Conservation (phyloP, 2,113 vertebrate genomes). For the Meriones unguiculatus region DNA sequence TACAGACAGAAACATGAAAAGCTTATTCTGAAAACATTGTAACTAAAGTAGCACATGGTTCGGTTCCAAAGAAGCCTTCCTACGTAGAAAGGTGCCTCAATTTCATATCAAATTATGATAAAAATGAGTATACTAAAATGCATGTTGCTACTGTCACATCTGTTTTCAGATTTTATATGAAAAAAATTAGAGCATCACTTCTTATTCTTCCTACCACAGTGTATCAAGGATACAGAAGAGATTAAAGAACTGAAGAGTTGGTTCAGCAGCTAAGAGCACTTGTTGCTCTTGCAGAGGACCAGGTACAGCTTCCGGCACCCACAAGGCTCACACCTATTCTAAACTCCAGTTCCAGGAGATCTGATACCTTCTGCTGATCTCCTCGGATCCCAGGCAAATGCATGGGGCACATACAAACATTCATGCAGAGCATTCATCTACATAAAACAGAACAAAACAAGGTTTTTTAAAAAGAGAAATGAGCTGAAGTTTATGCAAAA, state of each 20-base stretch:
- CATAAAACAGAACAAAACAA: neutral
- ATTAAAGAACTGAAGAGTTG: neutral
- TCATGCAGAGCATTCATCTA: neutral
- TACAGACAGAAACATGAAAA: neutral
- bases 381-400: neutral
- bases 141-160: slow-evolving; percentile 50
- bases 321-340: too few species aligned
- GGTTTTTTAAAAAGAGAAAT: neutral
- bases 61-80: slow-evolving; percentile 47
- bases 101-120: slow-evolving; percentile 30
- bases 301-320: neutral
- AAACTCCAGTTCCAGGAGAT: neutral
- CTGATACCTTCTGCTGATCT: neutral
- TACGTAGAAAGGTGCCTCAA: slow-evolving; percentile 30
- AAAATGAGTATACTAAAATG: slow-evolving; percentile 48
- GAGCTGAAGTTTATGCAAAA: neutral
- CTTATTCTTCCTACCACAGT: neutral
- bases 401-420: neutral
- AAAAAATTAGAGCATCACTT: neutral
- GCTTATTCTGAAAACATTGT: slow-evolving; percentile 3
- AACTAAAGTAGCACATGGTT: slow-evolving; percentile 22
- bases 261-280: too few species aligned
- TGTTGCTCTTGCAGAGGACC: neutral
- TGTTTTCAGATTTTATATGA: slow-evolving; percentile 51
- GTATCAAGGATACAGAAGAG: neutral